phyloP scores from a whole-genome alignment of 2,888 invertebrate genomes.

The Zelleria hepariella region DNA sequence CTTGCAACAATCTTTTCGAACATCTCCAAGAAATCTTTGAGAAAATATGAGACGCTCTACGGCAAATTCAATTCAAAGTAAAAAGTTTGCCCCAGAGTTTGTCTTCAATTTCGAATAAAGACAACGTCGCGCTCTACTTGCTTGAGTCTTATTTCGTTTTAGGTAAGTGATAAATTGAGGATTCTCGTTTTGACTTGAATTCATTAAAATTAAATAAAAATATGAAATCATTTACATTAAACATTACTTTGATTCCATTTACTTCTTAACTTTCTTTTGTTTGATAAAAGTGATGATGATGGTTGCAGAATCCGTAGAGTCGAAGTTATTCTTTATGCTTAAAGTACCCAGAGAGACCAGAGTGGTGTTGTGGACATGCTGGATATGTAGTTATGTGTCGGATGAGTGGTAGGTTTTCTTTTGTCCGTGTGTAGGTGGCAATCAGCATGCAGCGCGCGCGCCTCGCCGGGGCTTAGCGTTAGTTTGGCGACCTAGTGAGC shows the following conservation, averaged over 20 bases:
- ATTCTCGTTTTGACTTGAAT: neutral
- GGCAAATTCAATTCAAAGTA: neutral
- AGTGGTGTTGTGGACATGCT: too few relatives aligned
- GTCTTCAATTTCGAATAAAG: neutral
- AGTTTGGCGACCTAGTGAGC: constrained; percentile 41
- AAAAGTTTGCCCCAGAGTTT: neutral
- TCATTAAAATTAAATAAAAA: neutral
- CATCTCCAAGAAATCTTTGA: neutral
- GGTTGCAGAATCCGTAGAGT: too few relatives aligned
- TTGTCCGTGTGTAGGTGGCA: constrained; percentile 2
- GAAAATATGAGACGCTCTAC: neutral
- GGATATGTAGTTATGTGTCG: too few relatives aligned
- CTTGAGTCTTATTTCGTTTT: neutral
- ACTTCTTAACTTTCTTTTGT: too few relatives aligned
- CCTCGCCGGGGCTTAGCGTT: constrained; percentile 28
- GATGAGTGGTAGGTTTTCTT: neutral
- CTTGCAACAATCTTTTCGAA: neutral
- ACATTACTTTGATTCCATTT: too few relatives aligned
- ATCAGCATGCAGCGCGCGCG: constrained; percentile 26
- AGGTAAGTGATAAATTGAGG: neutral
- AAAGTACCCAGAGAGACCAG: too few relatives aligned
- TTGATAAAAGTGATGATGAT: too few relatives aligned
- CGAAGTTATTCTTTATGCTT: too few relatives aligned
- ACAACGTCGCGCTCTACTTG: neutral
- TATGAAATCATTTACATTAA: neutral